Conservation (phyloP, 2,888 invertebrate genomes). For the Byasa hedistus region DNA sequence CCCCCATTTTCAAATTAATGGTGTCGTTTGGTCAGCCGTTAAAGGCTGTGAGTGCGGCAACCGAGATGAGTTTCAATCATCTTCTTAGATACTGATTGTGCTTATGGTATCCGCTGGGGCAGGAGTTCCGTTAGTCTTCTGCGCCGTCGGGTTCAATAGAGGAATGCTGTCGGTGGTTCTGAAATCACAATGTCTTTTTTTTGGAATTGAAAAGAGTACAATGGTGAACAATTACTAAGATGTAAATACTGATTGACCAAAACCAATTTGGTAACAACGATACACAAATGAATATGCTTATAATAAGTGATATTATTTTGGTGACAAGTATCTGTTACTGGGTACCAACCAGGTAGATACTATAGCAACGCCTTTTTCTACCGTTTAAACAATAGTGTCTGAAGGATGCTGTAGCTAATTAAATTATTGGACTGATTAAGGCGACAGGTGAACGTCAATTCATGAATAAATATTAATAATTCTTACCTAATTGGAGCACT, state of each 20-base stretch:
- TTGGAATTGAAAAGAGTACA: not conserved
- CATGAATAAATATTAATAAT: not conserved
- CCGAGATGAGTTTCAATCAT: slow-evolving; percentile 25
- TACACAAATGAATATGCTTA: too few species aligned
- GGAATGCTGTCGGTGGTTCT: slow-evolving; percentile 76
- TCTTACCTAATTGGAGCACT: slow-evolving; percentile 58
- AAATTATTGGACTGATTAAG: too few species aligned
- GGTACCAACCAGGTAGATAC: too few species aligned
- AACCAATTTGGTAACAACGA: too few species aligned
- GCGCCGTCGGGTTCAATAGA: slow-evolving; percentile 65
- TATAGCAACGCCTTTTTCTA: too few species aligned
- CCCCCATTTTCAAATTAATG: slow-evolving; percentile 4
- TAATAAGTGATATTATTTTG: too few species aligned
- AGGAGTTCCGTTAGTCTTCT: slow-evolving; percentile 64
- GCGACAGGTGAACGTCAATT: not conserved
- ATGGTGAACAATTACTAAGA: too few species aligned
- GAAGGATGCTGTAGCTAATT: too few species aligned
- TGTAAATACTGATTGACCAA: too few species aligned
- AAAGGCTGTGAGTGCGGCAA: slow-evolving; percentile 14
- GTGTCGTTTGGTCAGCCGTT: slow-evolving; percentile 1
- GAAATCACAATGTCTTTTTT: slow-evolving; percentile 31
- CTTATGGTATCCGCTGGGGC: slow-evolving; percentile 74
- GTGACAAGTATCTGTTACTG: too few species aligned
- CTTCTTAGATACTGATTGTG: slow-evolving; percentile 73
- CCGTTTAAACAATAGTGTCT: too few species aligned